Base-by-base conservation (phyloP, 1,140 invertebrate genomes). In the Mizuhopecten yessoensis region DNA sequence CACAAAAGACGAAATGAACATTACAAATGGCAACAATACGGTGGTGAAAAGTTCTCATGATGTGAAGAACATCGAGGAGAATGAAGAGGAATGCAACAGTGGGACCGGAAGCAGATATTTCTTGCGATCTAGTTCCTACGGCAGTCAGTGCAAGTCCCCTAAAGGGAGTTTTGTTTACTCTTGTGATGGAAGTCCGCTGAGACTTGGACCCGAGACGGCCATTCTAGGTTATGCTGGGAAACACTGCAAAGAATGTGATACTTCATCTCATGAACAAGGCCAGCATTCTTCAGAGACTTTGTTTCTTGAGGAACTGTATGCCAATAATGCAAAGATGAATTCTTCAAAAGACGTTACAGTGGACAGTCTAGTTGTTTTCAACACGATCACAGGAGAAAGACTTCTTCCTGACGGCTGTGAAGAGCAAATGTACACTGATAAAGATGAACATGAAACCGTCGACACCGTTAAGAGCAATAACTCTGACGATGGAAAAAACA, bases 131-230 rank as follows among this genome's bases (percentile, higher is more conserved):
- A 29, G 57, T 75, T 75, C 57, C 1, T 29, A n/a, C 17, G n/a
- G 23, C 23, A 75, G 57, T 75, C 57, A 75, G 17, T 29, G 9
- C 11, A 75, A 75, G 11, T 29, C 57, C 17, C 57, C 57, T 9
- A 75, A 75, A 75, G 57, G 57, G 23, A n/a, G 57, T n/a, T 75
- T 75, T 75, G 11, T 75, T 3, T 75, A 75, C 23, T 75, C 57
- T 75, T 75, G 57, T 75, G 57, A 75, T 29, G 57, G 57, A 9
- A 75, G 57, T 75, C 57, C 57, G n/a, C 57, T 75, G n/a, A 75
- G 57, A 75, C n/a, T 75, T n/a, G 57, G 57, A 29, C 57, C 57
- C 29, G 57, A 75, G 17, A 75, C 0, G 1, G n/a, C n/a, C 23
- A 75, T 75, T 75, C 57, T 75, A 29, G 57, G 57, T n/a, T 75